Percentiles rank a stretch among this genome's conserved stretches.
phyloP scores from a whole-genome alignment of 2,888 invertebrate genomes.

The Griposia aprilina region DNA sequence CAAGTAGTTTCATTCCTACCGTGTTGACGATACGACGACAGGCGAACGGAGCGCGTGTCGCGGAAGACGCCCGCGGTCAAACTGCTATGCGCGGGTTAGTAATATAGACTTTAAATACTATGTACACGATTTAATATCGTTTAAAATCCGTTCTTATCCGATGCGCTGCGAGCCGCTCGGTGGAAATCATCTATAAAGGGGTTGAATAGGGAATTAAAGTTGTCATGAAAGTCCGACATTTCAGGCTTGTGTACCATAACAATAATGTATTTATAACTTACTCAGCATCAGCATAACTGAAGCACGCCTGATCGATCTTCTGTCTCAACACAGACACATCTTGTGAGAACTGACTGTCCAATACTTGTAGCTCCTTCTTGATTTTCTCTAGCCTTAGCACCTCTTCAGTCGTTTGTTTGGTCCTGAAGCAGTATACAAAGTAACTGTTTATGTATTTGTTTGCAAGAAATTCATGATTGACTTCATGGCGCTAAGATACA shows the following conservation, averaged over 20 bases:
- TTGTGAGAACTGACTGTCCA: conserved; percentile 92
- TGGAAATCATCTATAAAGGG: not conserved
- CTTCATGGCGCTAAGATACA: too few relatives aligned
- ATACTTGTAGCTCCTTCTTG: conserved; percentile 91
- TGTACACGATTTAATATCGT: too few relatives aligned
- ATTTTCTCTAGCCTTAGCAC: conserved; percentile 91
- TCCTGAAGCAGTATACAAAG: conserved; percentile 83
- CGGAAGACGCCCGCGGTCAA: too few relatives aligned
- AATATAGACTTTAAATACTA: too few relatives aligned
- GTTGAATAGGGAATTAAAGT: not conserved
- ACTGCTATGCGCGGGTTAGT: too few relatives aligned
- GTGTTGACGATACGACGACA: too few relatives aligned
- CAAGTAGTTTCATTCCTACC: too few relatives aligned
- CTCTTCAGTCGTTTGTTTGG: conserved; percentile 94
- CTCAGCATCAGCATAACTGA: conserved; percentile 94
- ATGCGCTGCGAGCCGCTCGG: too few relatives aligned
- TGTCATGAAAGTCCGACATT: not conserved
- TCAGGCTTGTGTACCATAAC: not conserved
- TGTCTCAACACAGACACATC: conserved; percentile 94
- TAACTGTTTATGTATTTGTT: not conserved
- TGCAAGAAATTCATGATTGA: not conserved
- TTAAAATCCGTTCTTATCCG: too few relatives aligned
- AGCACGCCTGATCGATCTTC: conserved; percentile 94
- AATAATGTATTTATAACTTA: conserved; percentile 81
- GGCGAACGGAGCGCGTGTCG: too few relatives aligned